Evolutionary conservation across 2,888 invertebrate species (phyloP), one percentile per base, ranked within the genome.

Genomic region (Pollenia griseotomentosa): DNA sequence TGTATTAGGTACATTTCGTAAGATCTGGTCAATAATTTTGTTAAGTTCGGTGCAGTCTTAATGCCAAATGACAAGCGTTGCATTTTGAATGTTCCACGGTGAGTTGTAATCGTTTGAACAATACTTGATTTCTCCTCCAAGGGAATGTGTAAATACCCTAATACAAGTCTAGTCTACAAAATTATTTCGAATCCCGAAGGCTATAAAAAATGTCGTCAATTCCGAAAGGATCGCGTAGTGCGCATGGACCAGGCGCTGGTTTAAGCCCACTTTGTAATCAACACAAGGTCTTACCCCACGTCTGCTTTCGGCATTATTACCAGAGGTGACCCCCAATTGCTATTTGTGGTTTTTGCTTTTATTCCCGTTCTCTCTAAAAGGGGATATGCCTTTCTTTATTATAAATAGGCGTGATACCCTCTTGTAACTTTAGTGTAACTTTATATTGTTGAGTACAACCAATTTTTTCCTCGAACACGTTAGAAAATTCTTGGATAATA

Each of bases 141-240:
- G n/a, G 57, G 81, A 16, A 80, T 53, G 77, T 86, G 88, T 42
- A 87, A 77, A 70, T 77, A 48, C 2, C 23, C 23, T 23, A 2
- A 23, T 23, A 71, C 4, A 80, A 63, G 23, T 71, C 81, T 0
- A 66, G 65, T 8, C 68, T 59, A 19, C 86, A 89, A 71, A 89
- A 87, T 59, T 77, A 88, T n/a, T 44, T 71, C 46, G 83, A 85
- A 16, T 53, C 71, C 4, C 66, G 81, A 14, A 68, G 59, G 19
- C 23, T 74, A 16, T 88, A 81, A 8, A 85, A 73, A 80, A 88
- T 80, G 2, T 88, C 70, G 11, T 88, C 75, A 2, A 85, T 86
- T 1, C 74, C n/a, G n/a, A n/a, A n/a, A n/a, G 19, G 8, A 81
- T 83, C 4, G 83, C 82, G 51, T 74, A 75, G 33, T 68, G 82